Percentiles rank a stretch among this genome's conserved stretches.
Conservation (phyloP, 1,140 invertebrate genomes). For the Vanessa tameamea region DNA sequence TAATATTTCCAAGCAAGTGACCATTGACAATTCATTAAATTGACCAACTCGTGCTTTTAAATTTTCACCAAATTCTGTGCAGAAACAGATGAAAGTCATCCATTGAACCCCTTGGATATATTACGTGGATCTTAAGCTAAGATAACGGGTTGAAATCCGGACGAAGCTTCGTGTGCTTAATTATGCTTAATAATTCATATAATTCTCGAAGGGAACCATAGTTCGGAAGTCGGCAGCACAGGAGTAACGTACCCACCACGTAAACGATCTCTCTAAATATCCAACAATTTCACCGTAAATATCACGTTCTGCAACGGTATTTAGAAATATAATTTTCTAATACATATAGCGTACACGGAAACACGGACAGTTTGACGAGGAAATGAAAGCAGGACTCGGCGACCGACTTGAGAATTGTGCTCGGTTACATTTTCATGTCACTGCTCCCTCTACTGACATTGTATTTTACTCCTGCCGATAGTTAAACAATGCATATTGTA, state of each 20-base stretch:
- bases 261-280: not conserved
- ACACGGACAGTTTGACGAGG: constrained; percentile 25
- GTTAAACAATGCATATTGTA: not conserved
- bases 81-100: too few species aligned
- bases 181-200: too few species aligned
- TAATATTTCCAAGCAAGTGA: too few species aligned
- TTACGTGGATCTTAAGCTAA: too few species aligned
- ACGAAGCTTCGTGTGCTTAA: too few species aligned
- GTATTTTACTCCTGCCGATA: constrained; percentile 13
- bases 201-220: too few species aligned
- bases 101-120: too few species aligned
- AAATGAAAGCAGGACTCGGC: constrained; percentile 43
- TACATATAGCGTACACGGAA: constrained; percentile 18
- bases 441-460: constrained; percentile 10
- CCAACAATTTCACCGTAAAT: not conserved
- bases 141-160: too few species aligned
- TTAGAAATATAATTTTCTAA: not conserved
- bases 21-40: too few species aligned
- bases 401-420: constrained; percentile 31
- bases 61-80: too few species aligned
- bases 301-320: not conserved
- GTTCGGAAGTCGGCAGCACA: too few species aligned
- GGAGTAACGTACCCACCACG: not conserved
- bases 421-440: constrained; percentile 32
- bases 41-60: too few species aligned